Conservation (phyloP, 1,140 invertebrate genomes). For the Centruroides sculpturatus region DNA sequence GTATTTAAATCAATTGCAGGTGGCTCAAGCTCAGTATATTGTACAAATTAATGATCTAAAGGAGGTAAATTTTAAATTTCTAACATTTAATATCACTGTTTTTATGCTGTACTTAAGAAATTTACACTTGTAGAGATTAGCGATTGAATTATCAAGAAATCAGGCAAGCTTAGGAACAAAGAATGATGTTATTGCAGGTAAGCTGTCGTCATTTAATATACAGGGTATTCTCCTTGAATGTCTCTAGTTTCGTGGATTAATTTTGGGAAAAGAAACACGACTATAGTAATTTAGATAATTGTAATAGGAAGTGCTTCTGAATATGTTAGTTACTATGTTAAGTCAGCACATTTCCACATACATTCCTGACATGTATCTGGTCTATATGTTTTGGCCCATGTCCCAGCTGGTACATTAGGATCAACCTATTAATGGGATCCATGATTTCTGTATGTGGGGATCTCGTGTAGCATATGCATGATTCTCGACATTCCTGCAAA, state of each 20-base stretch:
- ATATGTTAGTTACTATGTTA: not conserved
- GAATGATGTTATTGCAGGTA: not conserved
- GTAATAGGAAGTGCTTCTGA: not conserved
- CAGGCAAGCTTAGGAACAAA: constrained; percentile 23
- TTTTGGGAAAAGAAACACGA: not conserved
- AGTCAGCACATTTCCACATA: constrained; percentile 1
- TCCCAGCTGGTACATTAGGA: too few species aligned
- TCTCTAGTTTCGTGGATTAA: too few species aligned
- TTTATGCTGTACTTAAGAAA: constrained; percentile 6
- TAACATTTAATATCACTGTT: not conserved
- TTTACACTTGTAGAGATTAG: constrained; percentile 39
- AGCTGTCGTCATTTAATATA: not conserved
- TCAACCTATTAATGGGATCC: too few species aligned
- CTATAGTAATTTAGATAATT: not conserved
- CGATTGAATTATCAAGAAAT: constrained; percentile 54
- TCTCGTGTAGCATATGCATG: too few species aligned
- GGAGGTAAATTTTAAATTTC: constrained; percentile 40
- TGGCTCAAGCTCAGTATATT: constrained; percentile 61
- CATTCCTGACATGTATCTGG: too few species aligned
- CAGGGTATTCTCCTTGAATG: not conserved
- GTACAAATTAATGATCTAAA: constrained; percentile 71
- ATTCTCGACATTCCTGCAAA: too few species aligned
- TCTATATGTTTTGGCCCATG: too few species aligned
- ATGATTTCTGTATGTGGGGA: too few species aligned
- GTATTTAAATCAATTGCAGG: constrained; percentile 75